These are phyloP conservation scores for Temnothorax unifasciatus DNA, from an alignment of 2,888 invertebrate species.

Conservation along the genomic window DNA sequence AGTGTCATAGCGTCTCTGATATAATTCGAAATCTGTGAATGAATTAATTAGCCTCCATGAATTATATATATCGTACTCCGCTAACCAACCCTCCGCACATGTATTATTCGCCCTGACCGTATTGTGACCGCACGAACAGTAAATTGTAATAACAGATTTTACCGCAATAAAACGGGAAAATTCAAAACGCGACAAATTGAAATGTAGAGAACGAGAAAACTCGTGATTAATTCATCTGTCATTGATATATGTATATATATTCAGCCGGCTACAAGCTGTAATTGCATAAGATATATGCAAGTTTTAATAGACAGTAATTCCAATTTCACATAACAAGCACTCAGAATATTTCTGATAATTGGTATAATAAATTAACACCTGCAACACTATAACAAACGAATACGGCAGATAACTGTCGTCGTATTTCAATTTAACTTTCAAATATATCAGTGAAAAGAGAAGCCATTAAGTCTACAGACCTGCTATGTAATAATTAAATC, in stretches of 20 bases:
- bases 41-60: slow-evolving; percentile 26
- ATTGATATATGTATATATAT: slow-evolving; percentile 1
- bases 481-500: not conserved
- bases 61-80: slow-evolving; percentile 29
- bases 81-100: not conserved
- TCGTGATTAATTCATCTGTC: slow-evolving; percentile 16
- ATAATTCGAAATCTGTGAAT: not conserved
- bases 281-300: slow-evolving; percentile 24
- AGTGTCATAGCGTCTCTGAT: not conserved
- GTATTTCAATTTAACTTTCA: slow-evolving; percentile 5
- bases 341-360: slow-evolving; percentile 15
- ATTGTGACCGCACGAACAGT: not conserved
- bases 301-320: not conserved
- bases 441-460: not conserved
- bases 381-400: not conserved
- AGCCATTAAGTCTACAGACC: not conserved
- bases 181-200: slow-evolving; percentile 29
- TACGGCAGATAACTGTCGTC: not conserved
- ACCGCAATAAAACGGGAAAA: not conserved
- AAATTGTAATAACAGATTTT: slow-evolving; percentile 28
- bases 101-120: slow-evolving; percentile 18
- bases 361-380: slow-evolving; percentile 19
- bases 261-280: not conserved
- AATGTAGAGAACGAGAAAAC: slow-evolving; percentile 12
- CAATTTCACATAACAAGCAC: slow-evolving; percentile 5